A percentile compares a stretch with the other conserved stretches of the same genome.
Evolutionary conservation across 1,140 invertebrate genomes (phyloP).

Genomic region (Adoxophyes honmai): DNA sequence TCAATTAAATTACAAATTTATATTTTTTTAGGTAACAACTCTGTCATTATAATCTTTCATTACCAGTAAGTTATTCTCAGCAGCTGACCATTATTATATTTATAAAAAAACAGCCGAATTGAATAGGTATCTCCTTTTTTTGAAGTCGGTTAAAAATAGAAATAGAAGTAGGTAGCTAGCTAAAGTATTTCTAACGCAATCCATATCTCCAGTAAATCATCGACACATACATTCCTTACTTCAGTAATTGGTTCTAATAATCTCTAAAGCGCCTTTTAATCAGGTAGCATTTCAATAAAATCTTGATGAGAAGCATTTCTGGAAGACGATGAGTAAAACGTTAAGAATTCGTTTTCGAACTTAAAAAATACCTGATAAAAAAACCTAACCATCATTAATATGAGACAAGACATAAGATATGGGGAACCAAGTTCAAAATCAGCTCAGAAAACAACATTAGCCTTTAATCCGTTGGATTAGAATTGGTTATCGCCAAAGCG

Average conservation of each 20-base stretch:
- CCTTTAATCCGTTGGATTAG: slow-evolving; percentile 14
- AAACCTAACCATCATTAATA: slow-evolving; percentile 55
- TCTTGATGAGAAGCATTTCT: slow-evolving; percentile 22
- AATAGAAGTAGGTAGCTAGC: too few relatives aligned
- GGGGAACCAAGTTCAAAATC: slow-evolving; percentile 23
- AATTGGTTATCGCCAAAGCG: neutral
- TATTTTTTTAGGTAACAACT: too few relatives aligned
- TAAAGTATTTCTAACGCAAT: too few relatives aligned
- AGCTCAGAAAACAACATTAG: slow-evolving; percentile 18
- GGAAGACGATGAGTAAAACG: slow-evolving; percentile 36
- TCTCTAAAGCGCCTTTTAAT: neutral
- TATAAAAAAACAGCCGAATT: too few relatives aligned
- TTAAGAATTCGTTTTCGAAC: slow-evolving; percentile 31
- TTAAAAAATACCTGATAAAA: slow-evolving; percentile 49
- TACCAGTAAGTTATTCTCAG: too few relatives aligned
- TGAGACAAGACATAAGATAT: slow-evolving; percentile 51
- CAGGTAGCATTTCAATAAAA: neutral
- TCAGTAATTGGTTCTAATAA: neutral
- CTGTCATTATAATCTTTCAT: too few relatives aligned
- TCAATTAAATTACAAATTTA: too few relatives aligned
- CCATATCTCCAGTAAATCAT: neutral
- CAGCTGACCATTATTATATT: too few relatives aligned
- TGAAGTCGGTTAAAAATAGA: too few relatives aligned
- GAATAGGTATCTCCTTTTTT: too few relatives aligned
- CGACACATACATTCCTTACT: neutral